Evolutionary conservation across 2,888 invertebrate genomes (phyloP).

Genomic region (Cremastobaeus sp.): DNA sequence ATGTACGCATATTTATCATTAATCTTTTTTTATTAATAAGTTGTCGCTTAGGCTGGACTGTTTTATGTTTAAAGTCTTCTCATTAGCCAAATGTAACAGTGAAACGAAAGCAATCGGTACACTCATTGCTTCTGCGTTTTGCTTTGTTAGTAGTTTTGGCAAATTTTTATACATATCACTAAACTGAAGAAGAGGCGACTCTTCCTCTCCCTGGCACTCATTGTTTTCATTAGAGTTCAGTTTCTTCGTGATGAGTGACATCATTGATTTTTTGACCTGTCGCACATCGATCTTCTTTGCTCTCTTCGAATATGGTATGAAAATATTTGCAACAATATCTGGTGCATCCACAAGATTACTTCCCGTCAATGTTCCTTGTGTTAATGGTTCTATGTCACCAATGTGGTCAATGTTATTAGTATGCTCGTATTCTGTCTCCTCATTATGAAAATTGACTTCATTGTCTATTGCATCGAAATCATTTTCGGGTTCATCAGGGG

Average conservation of each 20-base stretch:
- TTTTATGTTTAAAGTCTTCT: conserved; percentile 79
- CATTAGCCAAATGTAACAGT: conserved; percentile 90
- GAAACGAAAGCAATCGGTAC: conserved; percentile 89
- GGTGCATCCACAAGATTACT: conserved; percentile 85
- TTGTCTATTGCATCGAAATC: conserved; percentile 78
- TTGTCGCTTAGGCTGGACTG: neutral
- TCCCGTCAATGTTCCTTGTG: conserved; percentile 73
- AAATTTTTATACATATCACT: conserved; percentile 81
- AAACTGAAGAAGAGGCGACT: conserved; percentile 65
- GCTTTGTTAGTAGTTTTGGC: conserved; percentile 81
- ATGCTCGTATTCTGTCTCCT: conserved; percentile 56
- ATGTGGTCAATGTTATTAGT: neutral
- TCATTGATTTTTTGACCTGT: conserved; percentile 87
- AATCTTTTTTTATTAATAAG: conserved; percentile 23
- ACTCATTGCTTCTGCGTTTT: conserved; percentile 86
- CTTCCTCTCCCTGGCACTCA: neutral
- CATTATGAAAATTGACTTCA: conserved; percentile 60
- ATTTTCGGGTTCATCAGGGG: conserved; percentile 81
- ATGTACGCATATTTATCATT: neutral
- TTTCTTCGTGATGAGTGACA: conserved; percentile 77
- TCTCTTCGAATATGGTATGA: conserved; percentile 88
- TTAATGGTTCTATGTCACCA: conserved; percentile 4
- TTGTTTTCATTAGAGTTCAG: neutral
- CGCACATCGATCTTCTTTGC: conserved; percentile 94
- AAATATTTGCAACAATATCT: conserved; percentile 83